Evolutionary conservation across 2,113 vertebrate species (phyloP), one percentile per base, ranked within the genome.

Genomic region (Elachura formosa): DNA sequence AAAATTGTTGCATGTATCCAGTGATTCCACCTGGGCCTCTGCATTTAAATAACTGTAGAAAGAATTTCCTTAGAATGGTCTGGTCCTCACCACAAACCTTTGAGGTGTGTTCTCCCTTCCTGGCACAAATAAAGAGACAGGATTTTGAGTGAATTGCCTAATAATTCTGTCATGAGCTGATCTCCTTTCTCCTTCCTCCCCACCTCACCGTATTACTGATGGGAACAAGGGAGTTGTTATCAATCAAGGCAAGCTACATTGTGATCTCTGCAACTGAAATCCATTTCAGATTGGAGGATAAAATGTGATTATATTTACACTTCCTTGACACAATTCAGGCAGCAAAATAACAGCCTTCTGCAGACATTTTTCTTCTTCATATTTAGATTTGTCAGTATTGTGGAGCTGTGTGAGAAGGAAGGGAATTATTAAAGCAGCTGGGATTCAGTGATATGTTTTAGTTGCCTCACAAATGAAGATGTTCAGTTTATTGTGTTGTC

Each of bases 251-350:
- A 89, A 92, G 96, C 89, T 97, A 71, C 97, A 94, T 86, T 96
- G 93, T 97, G 97, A 97, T 98, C 97, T 96, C 77, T 96, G 94
- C 97, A 94, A 96, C 69, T n/a, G 93, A 97, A 98, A 98, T 95
- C 96, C 97, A 96, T 97, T 98, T 97, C 97, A 97, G 97, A 98
- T 97, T 66, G 25, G 95, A 96, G 96, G 97, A 98, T 98, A 98
- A 97, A 98, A 97, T 94, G 97, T 97, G 97, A 98, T 98, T 98
- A 96, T 98, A 98, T 98, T 98, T 98, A 98, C 96, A 97, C 97
- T 97, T 98, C 91, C 95, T 95, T 97, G 97, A 98, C 97, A 98
- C 96, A 89, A 96, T 93, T 95, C 97, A 98, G 96, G 97, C 96
- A 96, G 97, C 92, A 95, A 98, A 98, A 98, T 98, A 98, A 97